These are phyloP conservation scores for Chionomys nivalis DNA, from an alignment of 2,113 vertebrate species.

Conservation along the genomic window DNA sequence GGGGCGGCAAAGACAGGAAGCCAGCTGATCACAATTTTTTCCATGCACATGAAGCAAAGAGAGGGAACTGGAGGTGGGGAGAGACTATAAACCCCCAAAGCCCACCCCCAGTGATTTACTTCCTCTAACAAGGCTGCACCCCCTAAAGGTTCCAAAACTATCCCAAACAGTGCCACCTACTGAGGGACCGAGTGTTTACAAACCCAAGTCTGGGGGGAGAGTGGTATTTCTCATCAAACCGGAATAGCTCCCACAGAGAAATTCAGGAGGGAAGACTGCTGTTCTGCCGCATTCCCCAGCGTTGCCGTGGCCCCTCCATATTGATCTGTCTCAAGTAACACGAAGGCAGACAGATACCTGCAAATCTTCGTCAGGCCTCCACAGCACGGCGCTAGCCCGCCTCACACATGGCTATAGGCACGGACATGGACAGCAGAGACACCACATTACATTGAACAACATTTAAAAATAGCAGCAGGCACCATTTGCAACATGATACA, in stretches of 20 bases:
- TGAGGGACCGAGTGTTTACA: not conserved
- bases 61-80: not conserved
- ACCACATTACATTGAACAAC: not conserved
- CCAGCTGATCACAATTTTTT: not conserved
- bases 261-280: not conserved
- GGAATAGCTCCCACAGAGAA: not conserved
- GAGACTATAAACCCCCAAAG: not conserved
- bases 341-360: not conserved
- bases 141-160: not conserved
- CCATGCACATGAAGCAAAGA: not conserved
- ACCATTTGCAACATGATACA: conserved; percentile 35
- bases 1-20: not conserved
- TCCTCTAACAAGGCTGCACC: not conserved
- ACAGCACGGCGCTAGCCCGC: not conserved
- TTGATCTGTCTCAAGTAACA: not conserved
- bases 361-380: not conserved
- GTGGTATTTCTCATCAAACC: not conserved
- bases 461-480: conserved; percentile 52
- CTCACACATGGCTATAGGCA: not conserved
- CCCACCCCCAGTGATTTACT: not conserved
- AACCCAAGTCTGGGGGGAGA: accelerated
- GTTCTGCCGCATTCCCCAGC: not conserved
- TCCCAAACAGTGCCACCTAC: not conserved
- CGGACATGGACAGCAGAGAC: not conserved
- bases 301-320: not conserved